Evolutionary conservation across 2,113 vertebrate species (phyloP).

Genomic region (Cynopterus brachyotis): DNA sequence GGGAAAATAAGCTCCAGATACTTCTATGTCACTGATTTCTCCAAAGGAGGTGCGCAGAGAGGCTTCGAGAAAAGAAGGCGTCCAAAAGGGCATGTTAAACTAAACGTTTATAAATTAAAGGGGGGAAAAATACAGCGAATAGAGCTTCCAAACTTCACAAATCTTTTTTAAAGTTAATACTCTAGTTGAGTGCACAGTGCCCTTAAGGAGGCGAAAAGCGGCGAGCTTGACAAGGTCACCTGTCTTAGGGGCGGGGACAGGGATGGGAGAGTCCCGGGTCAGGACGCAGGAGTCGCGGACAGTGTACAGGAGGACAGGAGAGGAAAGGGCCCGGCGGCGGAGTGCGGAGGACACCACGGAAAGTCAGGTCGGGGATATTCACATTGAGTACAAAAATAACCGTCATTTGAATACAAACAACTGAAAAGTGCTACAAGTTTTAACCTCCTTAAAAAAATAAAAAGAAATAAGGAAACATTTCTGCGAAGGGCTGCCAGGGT

Average conservation of each 20-base stretch:
- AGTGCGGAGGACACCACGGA: neutral
- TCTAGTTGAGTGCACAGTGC: conserved; percentile 85
- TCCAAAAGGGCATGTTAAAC: conserved; percentile 67
- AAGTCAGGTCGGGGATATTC: conserved; percentile 81
- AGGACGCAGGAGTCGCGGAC: conserved; percentile 35
- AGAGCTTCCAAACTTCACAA: conserved; percentile 84
- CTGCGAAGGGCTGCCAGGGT: neutral
- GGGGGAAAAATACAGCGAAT: conserved; percentile 76
- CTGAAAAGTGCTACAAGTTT: conserved; percentile 86
- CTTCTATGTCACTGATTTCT: neutral
- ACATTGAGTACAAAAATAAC: conserved; percentile 88
- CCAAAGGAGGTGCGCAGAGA: neutral
- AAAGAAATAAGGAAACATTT: conserved; percentile 5
- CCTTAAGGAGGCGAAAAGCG: conserved; percentile 72
- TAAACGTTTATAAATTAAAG: conserved; percentile 89
- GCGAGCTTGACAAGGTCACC: neutral
- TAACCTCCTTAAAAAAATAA: conserved; percentile 67
- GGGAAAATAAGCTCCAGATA: neutral
- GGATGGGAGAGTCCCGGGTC: neutral
- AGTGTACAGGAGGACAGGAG: neutral
- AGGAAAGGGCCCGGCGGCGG: neutral
- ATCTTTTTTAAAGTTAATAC: conserved; percentile 82
- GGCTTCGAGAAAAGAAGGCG: conserved; percentile 73
- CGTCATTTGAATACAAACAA: conserved; percentile 87
- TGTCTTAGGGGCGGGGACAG: conserved; percentile 28